phyloP scores from a whole-genome alignment of 2,888 invertebrate genomes.

The Hydrotaea diabolus region DNA sequence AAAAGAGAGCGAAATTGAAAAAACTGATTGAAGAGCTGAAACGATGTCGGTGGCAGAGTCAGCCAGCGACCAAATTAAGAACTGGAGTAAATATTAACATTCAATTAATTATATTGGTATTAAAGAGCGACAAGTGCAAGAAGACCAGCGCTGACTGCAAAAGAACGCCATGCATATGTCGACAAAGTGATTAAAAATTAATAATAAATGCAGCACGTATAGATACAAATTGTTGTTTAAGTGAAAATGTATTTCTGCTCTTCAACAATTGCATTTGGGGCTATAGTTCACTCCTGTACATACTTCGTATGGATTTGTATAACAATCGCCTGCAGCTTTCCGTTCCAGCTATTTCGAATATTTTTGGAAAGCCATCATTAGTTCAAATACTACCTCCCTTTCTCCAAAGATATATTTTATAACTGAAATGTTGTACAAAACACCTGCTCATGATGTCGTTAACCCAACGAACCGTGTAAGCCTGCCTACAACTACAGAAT shows the following conservation, averaged over 20 bases:
- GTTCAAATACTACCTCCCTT: constrained; percentile 24
- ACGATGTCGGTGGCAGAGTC: not conserved
- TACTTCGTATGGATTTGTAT: not conserved
- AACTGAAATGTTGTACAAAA: constrained; percentile 5
- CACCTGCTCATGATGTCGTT: constrained; percentile 32
- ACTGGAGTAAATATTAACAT: constrained; percentile 59
- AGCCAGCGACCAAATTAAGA: constrained; percentile 47
- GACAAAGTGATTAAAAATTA: constrained; percentile 41
- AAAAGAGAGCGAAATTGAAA: constrained; percentile 11
- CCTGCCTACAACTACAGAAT: too few species aligned
- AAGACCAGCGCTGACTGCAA: not conserved
- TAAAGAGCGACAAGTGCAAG: not conserved
- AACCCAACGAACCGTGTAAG: not conserved
- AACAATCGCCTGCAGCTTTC: not conserved
- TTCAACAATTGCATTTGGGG: not conserved
- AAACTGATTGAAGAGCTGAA: not conserved
- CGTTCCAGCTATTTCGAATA: not conserved
- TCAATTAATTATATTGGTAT: constrained; percentile 62
- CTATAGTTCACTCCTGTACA: not conserved
- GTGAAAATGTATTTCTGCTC: not conserved
- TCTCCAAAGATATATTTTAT: constrained; percentile 25
- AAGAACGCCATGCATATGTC: not conserved
- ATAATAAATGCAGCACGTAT: constrained; percentile 7
- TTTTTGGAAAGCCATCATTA: constrained; percentile 43
- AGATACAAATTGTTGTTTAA: not conserved